A percentile compares a stretch with the other conserved stretches of the same genome.
These are phyloP conservation scores for Megathymus violae DNA, from an alignment of 1,140 invertebrate species.

Conservation along the genomic window DNA sequence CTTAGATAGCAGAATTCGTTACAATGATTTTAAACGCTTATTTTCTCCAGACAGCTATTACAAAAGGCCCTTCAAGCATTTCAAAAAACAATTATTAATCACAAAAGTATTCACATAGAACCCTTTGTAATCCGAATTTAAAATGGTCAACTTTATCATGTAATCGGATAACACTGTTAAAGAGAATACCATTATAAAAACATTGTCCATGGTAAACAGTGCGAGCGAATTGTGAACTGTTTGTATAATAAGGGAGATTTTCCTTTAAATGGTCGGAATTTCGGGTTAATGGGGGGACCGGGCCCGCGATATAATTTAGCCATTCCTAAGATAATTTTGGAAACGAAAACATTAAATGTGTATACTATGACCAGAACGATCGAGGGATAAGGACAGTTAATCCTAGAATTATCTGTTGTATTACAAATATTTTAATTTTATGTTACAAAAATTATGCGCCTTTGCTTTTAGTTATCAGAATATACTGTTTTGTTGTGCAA, in stretches of 20 bases:
- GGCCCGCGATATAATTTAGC: constrained; percentile 29
- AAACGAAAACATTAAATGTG: constrained; percentile 30
- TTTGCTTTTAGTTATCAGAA: not conserved
- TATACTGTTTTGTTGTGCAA: not conserved
- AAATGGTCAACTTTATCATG: constrained; percentile 25
- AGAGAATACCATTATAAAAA: constrained; percentile 5
- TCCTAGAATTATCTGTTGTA: not conserved
- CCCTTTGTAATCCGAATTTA: constrained; percentile 22
- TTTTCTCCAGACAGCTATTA: too few relatives aligned
- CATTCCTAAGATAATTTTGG: constrained; percentile 32
- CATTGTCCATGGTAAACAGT: constrained; percentile 18
- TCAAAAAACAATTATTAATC: constrained; percentile 1
- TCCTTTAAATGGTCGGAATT: constrained; percentile 20
- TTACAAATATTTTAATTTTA: not conserved
- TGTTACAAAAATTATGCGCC: not conserved
- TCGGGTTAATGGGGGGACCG: constrained; percentile 22
- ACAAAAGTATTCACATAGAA: constrained; percentile 12
- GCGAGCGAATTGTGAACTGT: constrained; percentile 13
- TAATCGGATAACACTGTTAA: constrained; percentile 20
- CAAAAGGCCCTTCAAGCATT: too few relatives aligned
- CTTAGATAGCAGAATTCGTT: too few relatives aligned
- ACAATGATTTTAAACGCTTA: too few relatives aligned
- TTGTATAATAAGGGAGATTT: constrained; percentile 22
- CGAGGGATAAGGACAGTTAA: not conserved
- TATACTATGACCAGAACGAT: constrained; percentile 6